Evolutionary conservation across 2,797 vertebrate genomes (phyloP).

Genomic region (Protonibea diacanthus): DNA sequence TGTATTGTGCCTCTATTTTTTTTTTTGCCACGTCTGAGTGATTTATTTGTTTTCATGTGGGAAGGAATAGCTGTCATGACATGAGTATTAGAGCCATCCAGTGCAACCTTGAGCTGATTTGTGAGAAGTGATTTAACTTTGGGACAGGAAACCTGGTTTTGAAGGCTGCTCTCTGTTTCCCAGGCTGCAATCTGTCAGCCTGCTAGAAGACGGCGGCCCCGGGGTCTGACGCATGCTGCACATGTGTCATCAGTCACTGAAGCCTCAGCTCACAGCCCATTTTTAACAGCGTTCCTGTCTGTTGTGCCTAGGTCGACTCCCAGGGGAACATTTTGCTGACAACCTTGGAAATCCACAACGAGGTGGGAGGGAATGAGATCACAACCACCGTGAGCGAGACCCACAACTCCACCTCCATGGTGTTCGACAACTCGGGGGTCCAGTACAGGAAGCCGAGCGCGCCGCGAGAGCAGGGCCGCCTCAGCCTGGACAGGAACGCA

Average conservation of each 20-base stretch:
- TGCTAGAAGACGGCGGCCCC: conserved; percentile 14
- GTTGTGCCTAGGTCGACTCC: conserved; percentile 90
- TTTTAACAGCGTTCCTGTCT: conserved; percentile 59
- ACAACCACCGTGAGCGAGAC: conserved; percentile 89
- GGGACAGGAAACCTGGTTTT: conserved; percentile 52
- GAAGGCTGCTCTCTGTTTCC: conserved; percentile 60
- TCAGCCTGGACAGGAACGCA: conserved; percentile 87
- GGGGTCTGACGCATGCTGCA: conserved; percentile 28
- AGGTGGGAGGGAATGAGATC: conserved; percentile 93
- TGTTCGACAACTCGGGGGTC: conserved; percentile 93
- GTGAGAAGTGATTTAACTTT: conserved; percentile 70
- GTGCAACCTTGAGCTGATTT: conserved; percentile 74
- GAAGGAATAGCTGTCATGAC: conserved; percentile 45
- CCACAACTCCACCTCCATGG: conserved; percentile 94
- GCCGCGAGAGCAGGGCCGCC: conserved; percentile 86
- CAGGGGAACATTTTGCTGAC: conserved; percentile 97
- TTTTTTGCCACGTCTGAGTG: conserved; percentile 33
- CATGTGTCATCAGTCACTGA: conserved; percentile 62
- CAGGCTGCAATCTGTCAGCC: conserved; percentile 57
- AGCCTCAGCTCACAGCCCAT: conserved; percentile 25
- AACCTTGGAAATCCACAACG: conserved; percentile 98
- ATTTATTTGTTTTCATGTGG: conserved; percentile 65
- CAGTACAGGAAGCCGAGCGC: conserved; percentile 94
- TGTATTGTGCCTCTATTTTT: conserved; percentile 20
- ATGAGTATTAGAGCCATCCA: conserved; percentile 36